A percentile compares a stretch with the other conserved stretches of the same genome.
These are phyloP conservation scores for Bucco capensis DNA, from an alignment of 2,113 vertebrate genomes.

Conservation along the genomic window DNA sequence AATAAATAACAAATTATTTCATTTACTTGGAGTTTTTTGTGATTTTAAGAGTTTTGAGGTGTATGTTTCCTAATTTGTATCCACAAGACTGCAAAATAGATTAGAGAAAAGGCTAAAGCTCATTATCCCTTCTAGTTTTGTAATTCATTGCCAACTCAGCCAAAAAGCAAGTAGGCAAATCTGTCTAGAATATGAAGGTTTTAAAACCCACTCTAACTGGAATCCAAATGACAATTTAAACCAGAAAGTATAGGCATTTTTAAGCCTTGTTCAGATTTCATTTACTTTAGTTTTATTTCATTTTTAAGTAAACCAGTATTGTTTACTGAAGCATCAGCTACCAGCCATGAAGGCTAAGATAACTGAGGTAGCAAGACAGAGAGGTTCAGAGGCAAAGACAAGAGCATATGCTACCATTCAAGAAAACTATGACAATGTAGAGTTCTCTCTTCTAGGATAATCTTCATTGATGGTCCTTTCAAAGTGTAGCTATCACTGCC, in stretches of 20 bases:
- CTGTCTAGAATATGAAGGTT: not conserved
- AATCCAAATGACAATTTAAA: not conserved
- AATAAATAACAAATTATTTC: not conserved
- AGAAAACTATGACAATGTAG: not conserved
- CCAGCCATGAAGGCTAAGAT: not conserved
- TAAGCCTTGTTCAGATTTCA: not conserved
- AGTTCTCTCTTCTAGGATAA: not conserved
- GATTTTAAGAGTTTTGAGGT: not conserved
- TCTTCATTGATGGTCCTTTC: not conserved
- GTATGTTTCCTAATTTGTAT: not conserved
- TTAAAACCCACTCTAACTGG: not conserved
- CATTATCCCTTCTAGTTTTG: not conserved
- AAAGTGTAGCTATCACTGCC: not conserved
- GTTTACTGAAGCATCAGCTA: not conserved
- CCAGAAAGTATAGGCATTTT: not conserved
- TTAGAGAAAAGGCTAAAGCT: not conserved
- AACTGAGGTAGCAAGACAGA: not conserved
- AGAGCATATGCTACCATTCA: fast-evolving
- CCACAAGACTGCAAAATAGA: not conserved
- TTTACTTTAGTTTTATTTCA: not conserved
- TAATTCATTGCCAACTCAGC: not conserved
- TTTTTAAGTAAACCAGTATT: not conserved
- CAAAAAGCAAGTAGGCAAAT: not conserved
- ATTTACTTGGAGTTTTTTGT: not conserved
- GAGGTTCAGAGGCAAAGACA: not conserved